These are phyloP conservation scores for Rhinolophus ferrumequinum DNA, from an alignment of 2,113 vertebrate species.

Conservation along the genomic window DNA sequence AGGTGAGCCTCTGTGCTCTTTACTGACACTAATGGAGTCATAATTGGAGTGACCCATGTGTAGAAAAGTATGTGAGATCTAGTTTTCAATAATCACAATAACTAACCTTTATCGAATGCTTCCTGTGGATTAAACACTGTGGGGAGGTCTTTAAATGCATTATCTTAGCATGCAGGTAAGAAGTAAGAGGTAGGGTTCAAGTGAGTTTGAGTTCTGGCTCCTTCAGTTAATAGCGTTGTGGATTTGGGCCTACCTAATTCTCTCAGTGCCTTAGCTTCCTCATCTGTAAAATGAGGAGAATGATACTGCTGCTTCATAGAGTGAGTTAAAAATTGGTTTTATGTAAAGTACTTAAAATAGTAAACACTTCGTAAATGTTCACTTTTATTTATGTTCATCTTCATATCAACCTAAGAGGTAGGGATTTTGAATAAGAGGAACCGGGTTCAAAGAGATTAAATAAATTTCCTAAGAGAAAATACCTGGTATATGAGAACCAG, in stretches of 20 bases:
- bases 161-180: neutral
- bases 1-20: neutral
- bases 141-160: neutral
- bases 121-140: neutral
- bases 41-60: neutral
- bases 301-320: neutral
- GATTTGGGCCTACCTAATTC: neutral
- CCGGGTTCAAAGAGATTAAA: neutral
- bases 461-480: neutral
- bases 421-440: conserved; percentile 8
- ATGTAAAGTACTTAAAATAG: neutral
- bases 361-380: conserved; percentile 15
- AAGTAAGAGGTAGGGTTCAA: neutral
- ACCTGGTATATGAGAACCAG: neutral
- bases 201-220: neutral
- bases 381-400: neutral
- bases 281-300: neutral
- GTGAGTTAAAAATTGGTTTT: neutral
- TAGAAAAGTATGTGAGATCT: neutral
- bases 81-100: neutral
- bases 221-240: neutral
- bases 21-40: neutral
- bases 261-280: neutral
- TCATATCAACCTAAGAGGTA: neutral
- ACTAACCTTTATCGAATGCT: conserved; percentile 20